Evolutionary conservation across 2,113 vertebrate species (phyloP), one percentile per base, ranked within the genome.

Genomic region (Limnothrissa miodon): DNA sequence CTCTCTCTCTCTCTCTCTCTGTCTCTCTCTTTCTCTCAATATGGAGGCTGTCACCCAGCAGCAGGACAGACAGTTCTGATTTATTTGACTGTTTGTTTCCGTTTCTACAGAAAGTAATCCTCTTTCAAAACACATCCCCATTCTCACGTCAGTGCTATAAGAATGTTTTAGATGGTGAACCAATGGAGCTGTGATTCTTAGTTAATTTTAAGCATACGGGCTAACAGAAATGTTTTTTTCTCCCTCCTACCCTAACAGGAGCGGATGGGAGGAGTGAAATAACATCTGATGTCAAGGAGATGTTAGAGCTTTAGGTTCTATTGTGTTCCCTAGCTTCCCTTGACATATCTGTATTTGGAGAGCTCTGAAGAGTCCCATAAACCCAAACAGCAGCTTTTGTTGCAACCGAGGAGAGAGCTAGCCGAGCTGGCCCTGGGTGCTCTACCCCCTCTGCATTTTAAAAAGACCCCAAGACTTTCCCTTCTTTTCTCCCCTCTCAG

Each of bases 391-490:
- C 53, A 70, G 84, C 89, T 84, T 92, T 93, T 93, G 85, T 92
- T 92, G 80, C 78, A 3, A 11, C 66, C 2, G 84, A 82, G 82
- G 83, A 83, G 87, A 89, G 42, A 42, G 42, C 42, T 42, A 90
- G 87, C 91, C 89, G 85, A 87, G 83, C 70, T 93, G 82, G 87
- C 89, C 80, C 19, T 21, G 84, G 87, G 91, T 89, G 82, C 84
- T 92, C 85, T 90, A 88, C 80, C 66, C 33, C 89, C 81, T 81
- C 51, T 92, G 90, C 87, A 88, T 95, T 93, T 93, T 94, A 94
- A 93, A 92, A 92, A 95, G 90, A 90, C 91, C 84, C 83, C 87
- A 85, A 83, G 87, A 81, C 90, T 92, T 93, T 92, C 90, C 90
- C 88, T 90, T 87, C 93, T 95, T 96, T 90, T 88, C 91, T 94